phyloP scores from a whole-genome alignment of 2,797 vertebrate species.

The Nasua narica region DNA sequence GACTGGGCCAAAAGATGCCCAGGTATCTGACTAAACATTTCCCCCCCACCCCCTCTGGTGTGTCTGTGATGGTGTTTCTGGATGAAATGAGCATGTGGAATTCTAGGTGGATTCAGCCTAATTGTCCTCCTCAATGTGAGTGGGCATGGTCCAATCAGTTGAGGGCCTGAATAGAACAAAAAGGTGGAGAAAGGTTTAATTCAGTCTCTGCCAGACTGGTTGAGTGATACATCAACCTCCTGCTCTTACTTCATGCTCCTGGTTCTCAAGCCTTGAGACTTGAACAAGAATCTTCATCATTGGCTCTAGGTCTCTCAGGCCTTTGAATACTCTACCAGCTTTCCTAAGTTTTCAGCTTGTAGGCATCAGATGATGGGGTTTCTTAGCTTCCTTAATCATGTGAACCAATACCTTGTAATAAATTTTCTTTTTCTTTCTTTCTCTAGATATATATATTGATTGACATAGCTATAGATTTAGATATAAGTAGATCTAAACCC shows the following conservation, averaged over 20 bases:
- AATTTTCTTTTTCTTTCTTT: not conserved
- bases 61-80: not conserved
- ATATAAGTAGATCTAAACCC: not conserved
- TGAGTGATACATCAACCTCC: not conserved
- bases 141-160: not conserved
- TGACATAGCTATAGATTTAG: not conserved
- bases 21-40: not conserved
- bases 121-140: not conserved
- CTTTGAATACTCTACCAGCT: not conserved
- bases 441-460: not conserved
- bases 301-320: not conserved
- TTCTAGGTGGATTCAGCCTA: not conserved
- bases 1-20: not conserved
- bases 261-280: not conserved
- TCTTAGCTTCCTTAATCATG: not conserved
- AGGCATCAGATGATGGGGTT: not conserved
- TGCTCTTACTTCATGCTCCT: not conserved
- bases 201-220: not conserved
- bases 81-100: not conserved
- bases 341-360: not conserved
- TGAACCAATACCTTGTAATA: not conserved
- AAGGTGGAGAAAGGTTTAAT: not conserved
- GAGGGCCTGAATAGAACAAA: not conserved
- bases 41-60: not conserved
- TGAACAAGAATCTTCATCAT: not conserved